Conservation (phyloP, 2,888 invertebrate genomes). For the Dastarcus helophoroides region DNA sequence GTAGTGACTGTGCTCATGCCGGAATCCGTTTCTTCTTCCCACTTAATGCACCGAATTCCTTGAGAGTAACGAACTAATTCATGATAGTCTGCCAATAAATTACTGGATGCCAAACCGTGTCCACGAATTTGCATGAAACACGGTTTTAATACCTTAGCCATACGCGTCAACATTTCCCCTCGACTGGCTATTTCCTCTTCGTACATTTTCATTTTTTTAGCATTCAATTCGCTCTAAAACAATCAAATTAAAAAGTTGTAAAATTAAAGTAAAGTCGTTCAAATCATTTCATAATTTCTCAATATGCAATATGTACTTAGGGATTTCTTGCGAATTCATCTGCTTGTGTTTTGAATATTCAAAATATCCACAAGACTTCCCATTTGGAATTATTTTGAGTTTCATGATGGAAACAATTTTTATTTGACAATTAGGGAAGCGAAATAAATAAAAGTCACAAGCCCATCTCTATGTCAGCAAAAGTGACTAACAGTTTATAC, state of each 20-base stretch:
- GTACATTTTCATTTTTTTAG: constrained; percentile 1
- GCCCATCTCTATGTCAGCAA: too few species aligned
- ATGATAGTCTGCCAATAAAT: constrained; percentile 45
- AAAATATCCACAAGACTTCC: too few species aligned
- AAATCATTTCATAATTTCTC: background rate
- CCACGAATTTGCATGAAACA: constrained; percentile 48
- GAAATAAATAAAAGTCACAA: too few species aligned
- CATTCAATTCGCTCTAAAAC: too few species aligned
- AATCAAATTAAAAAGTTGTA: constrained; percentile 16
- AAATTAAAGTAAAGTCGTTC: constrained; percentile 1
- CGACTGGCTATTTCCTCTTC: constrained; percentile 22
- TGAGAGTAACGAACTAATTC: constrained; percentile 48
- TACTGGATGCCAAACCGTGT: constrained; percentile 45
- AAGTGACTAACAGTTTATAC: too few species aligned
- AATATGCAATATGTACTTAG: constrained; percentile 1
- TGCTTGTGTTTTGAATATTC: too few species aligned
- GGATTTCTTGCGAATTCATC: constrained; percentile 1
- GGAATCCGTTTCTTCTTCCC: constrained; percentile 39
- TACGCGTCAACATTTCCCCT: constrained; percentile 22
- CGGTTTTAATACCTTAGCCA: constrained; percentile 44
- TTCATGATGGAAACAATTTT: too few species aligned
- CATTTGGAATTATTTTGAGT: too few species aligned
- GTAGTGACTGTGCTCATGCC: constrained; percentile 16
- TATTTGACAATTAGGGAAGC: too few species aligned
- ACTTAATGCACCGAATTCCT: constrained; percentile 47